Evolutionary conservation across 2,797 vertebrate species (phyloP), one percentile per base, ranked within the genome.

Genomic region (Margarornis squamiger): DNA sequence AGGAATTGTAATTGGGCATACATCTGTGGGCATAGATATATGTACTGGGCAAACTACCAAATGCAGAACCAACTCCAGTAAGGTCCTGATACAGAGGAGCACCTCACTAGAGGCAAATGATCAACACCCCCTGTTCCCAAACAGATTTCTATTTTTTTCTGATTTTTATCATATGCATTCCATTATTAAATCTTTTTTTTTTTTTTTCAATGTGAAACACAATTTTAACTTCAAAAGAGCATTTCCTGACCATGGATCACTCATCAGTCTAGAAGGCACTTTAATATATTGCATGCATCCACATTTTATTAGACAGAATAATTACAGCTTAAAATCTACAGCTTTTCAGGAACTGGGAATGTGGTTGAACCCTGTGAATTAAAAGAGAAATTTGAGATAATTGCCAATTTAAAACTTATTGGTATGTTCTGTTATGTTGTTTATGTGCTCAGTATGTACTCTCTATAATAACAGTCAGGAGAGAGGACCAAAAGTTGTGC

Each of bases 91-190:
- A 21, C 6, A 74, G 14, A 62, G n/a, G 3, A 67, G 8, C 8
- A 39, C 15, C 10, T 61, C n/a, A 54, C 5, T 22, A 76, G 39
- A 66, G 46, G 23, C 5, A 57, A 70, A 39, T 0, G 0, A 8
- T 30, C 13, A 49, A 14, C 23, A 27, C 0, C 2, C 4, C 1
- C 3, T 6, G 5, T 2, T 19, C 6, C 7, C 8, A 5, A 34
- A 46, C 1, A 72, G 10, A 39, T 55, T 73, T 6, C 5, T 34
- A 8, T 26, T 41, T 22, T 34, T 49, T 68, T 82, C n/a, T 86
- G 39, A 26, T 10, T 70, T 68, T 81, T 72, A 41, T 23, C 21
- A 19, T n/a, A 7, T 46, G 4, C 5, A 12, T 86, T 92, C 12
- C 24, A 73, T 7, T 21, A 65, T 52, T 15, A 51, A 75, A 41